Base-by-base conservation (phyloP, 2,797 vertebrate genomes). In the Gymnothorax javanicus region DNA sequence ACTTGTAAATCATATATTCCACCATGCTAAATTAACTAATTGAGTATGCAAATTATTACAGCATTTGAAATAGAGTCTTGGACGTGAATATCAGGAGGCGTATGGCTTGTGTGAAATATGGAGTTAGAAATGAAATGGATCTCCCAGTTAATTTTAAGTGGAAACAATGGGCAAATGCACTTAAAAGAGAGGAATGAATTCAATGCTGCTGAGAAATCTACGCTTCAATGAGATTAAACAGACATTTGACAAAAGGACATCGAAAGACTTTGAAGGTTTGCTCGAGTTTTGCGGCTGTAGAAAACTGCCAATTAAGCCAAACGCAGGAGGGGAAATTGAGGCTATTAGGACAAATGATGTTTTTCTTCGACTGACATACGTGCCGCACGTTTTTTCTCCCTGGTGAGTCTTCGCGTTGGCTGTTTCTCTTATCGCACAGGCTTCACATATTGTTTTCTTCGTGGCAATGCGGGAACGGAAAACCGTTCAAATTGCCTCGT, bases 361-460 rank as follows among this genome's bases (percentile, higher is more conserved):
- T 84, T 88, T 88, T 92, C 85, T 88, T 89, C 86, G 90, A 89
- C 85, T 86, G 77, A 84, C 67, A 85, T 50, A 2, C 25, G 88
- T 82, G 59, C 64, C 59, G 43, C 87, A 50, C 60, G 59, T 23
- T 3, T 54, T 57, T 88, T 15, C 54, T 82, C 87, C 82, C 84
- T 87, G 90, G 88, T 91, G 89, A 90, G 89, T 87, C 89, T 84
- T 92, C 90, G 89, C 7, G 50, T 90, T 89, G 91, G 93, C 91
- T 92, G 89, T 87, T 90, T 90, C 88, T 87, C 84, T 88, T 93
- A 93, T 90, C 92, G 93, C 88, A 89, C 94, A 95, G 92, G 93
- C 95, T 95, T 94, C 93, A 93, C 93, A 94, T 94, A 94, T 94
- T 94, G 92, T 94, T 93, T 94, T 93, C 95, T 94, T 94, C 89